Evolutionary conservation across 2,888 invertebrate genomes (phyloP).

Genomic region (Electrophaes corylata): DNA sequence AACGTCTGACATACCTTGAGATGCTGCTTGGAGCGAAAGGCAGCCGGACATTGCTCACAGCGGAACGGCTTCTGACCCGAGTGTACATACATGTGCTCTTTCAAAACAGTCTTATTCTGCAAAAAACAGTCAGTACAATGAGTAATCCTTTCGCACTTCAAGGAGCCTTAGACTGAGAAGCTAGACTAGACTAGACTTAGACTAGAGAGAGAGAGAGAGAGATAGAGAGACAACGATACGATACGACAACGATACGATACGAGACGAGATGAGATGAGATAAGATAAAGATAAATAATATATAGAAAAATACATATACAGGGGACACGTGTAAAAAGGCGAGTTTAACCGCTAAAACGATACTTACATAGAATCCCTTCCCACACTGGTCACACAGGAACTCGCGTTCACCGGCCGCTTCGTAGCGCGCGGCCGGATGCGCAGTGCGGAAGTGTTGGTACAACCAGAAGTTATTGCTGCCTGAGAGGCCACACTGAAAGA

Average conservation of each 20-base stretch:
- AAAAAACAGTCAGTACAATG: background rate
- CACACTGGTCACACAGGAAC: slow-evolving; percentile 27
- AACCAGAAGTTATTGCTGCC: slow-evolving; percentile 37
- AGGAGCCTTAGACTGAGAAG: no score
- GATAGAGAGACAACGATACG: no score
- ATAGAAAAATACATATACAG: no score
- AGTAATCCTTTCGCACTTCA: background rate
- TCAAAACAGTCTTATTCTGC: slow-evolving; percentile 31
- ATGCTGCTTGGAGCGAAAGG: slow-evolving; percentile 29
- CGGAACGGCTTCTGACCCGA: slow-evolving; percentile 32
- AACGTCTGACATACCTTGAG: slow-evolving; percentile 23
- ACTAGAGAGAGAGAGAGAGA: no score
- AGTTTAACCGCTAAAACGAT: no score
- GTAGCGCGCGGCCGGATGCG: slow-evolving; percentile 26
- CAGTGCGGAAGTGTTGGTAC: slow-evolving; percentile 28
- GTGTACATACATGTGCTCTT: slow-evolving; percentile 35
- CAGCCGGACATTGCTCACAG: slow-evolving; percentile 29
- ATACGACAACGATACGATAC: no score
- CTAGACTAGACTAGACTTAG: no score
- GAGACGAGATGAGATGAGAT: no score
- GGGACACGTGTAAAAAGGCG: no score
- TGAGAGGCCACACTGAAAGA: slow-evolving; percentile 31
- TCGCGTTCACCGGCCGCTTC: slow-evolving; percentile 23
- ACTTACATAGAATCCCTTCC: slow-evolving; percentile 25
- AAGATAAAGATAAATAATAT: no score